Evolutionary conservation across 2,113 vertebrate genomes (phyloP).

Genomic region (Tachuris rubrigastra): DNA sequence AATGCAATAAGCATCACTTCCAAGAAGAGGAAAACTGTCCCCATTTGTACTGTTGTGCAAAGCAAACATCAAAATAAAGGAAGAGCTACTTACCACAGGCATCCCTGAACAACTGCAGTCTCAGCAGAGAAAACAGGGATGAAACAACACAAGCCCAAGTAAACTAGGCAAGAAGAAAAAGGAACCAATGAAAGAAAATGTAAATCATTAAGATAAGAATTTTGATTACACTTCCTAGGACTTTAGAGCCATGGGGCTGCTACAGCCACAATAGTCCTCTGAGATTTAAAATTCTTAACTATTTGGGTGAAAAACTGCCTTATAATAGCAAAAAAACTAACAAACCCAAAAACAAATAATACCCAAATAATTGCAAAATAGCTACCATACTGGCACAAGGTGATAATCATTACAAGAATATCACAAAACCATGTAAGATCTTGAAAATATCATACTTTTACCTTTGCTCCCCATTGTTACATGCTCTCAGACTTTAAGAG

Average conservation of each 20-base stretch:
- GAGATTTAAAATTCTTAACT: background rate
- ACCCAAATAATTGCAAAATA: background rate
- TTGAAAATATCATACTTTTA: conserved; percentile 3
- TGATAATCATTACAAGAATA: background rate
- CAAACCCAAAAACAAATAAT: background rate
- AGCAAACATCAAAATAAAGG: background rate
- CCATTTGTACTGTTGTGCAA: background rate
- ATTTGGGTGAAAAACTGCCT: background rate
- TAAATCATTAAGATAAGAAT: background rate
- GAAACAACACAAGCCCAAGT: background rate
- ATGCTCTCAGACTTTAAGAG: background rate
- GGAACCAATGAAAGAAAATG: background rate
- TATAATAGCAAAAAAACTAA: background rate
- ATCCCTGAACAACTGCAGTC: background rate
- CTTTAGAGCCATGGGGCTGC: background rate
- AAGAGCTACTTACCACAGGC: background rate
- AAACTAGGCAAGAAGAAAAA: background rate
- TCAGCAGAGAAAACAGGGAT: background rate
- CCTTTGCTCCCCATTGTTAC: background rate
- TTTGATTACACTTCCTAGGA: background rate
- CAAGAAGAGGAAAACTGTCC: background rate
- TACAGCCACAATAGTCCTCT: background rate
- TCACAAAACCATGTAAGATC: background rate
- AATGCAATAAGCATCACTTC: background rate
- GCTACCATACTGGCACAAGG: background rate